Conservation (phyloP, 2,113 vertebrate genomes). For the Nycticryphes semicollaris region DNA sequence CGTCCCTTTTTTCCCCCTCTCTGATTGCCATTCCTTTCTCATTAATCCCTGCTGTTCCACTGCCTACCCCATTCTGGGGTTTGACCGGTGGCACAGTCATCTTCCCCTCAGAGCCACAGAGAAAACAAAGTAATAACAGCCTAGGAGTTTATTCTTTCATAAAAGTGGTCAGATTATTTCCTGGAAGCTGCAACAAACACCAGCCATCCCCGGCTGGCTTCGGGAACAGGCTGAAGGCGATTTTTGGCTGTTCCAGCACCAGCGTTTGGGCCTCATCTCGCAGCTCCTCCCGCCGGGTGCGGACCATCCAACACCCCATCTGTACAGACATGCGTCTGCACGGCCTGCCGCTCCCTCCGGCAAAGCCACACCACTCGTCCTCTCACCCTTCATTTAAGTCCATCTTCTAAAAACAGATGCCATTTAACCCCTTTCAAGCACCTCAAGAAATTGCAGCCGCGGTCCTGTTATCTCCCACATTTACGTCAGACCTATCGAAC, state of each 20-base stretch:
- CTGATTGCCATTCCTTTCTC: neutral
- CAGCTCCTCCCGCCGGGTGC: neutral
- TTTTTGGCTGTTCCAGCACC: neutral
- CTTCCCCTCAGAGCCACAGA: neutral
- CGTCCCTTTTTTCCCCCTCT: neutral
- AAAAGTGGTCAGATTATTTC: neutral
- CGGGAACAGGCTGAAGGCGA: neutral
- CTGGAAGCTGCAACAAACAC: slow-evolving; percentile 13
- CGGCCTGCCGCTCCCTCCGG: neutral
- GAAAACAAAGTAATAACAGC: neutral
- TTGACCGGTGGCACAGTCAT: neutral
- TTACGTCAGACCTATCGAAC: accelerated
- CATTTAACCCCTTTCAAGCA: neutral
- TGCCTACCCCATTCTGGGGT: neutral
- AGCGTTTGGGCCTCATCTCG: neutral
- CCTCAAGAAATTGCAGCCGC: neutral
- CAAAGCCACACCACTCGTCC: neutral
- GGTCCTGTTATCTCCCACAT: neutral
- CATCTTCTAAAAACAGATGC: neutral
- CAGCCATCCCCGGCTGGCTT: neutral
- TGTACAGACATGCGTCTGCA: neutral
- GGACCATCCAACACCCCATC: accelerated
- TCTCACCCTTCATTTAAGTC: neutral
- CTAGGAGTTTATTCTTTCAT: neutral
- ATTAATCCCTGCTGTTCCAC: neutral